Conservation (phyloP, 2,888 invertebrate genomes). For the Altica lythri region DNA sequence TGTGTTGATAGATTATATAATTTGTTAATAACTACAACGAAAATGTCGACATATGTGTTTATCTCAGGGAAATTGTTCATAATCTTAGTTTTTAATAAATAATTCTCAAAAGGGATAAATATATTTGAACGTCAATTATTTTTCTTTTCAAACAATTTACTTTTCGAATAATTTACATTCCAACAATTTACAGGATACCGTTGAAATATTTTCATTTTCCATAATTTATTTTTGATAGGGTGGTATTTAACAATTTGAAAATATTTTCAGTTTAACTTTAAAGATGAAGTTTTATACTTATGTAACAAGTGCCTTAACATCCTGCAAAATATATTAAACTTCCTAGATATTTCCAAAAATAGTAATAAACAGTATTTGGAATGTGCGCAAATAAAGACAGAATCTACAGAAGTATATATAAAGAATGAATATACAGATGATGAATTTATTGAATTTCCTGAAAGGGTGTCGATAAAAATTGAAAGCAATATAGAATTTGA, state of each 20-base stretch:
- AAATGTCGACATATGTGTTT: too few species aligned
- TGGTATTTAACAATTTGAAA: not conserved
- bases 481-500: conserved; percentile 1
- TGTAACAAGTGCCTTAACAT: conserved; percentile 16
- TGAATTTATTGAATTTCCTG: conserved; percentile 13
- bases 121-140: too few species aligned
- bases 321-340: conserved; percentile 5
- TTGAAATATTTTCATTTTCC: not conserved
- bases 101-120: too few species aligned
- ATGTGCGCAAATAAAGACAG: conserved; percentile 1
- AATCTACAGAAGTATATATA: not conserved
- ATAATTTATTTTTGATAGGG: not conserved
- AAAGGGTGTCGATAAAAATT: conserved; percentile 1
- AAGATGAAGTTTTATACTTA: not conserved
- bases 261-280: conserved; percentile 1
- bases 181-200: not conserved
- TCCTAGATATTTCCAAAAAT: conserved; percentile 2
- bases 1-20: too few species aligned
- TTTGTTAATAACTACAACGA: too few species aligned
- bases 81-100: too few species aligned
- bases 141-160: too few species aligned
- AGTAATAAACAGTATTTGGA: not conserved
- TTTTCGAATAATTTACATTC: too few species aligned
- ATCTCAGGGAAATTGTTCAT: too few species aligned
- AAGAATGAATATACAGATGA: conserved; percentile 13